Evolutionary conservation across 2,113 vertebrate genomes (phyloP).

Genomic region (Polypterus senegalus): DNA sequence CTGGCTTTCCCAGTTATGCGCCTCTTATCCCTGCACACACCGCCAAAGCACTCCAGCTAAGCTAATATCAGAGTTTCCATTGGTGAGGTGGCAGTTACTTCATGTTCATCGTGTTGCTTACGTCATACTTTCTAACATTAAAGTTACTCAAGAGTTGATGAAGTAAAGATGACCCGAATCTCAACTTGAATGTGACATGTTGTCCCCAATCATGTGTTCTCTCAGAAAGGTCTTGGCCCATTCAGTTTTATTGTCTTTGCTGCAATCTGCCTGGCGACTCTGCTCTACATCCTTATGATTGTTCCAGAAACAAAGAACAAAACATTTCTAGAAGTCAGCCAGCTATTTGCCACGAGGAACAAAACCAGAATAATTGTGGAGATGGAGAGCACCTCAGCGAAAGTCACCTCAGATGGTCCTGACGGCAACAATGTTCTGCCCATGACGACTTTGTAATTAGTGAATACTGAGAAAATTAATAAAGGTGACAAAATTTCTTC

Average conservation of each 20-base stretch:
- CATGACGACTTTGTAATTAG: no score
- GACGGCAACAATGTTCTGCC: no score
- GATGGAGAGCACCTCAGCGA: conserved; percentile 10
- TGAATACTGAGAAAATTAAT: no score
- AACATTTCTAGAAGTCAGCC: conserved; percentile 80
- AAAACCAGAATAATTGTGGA: conserved; percentile 41
- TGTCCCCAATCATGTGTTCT: conserved; percentile 2
- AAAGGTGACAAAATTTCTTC: no score
- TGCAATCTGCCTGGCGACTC: conserved; percentile 56
- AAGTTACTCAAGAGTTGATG: background rate
- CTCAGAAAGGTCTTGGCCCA: conserved; percentile 58
- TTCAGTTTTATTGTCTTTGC: conserved; percentile 79
- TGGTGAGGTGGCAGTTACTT: background rate
- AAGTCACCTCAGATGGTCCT: no score
- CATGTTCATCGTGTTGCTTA: background rate
- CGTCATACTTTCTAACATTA: background rate
- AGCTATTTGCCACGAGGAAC: conserved; percentile 72
- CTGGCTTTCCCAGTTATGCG: no score
- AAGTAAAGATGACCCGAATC: no score
- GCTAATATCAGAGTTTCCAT: no score
- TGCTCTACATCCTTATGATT: conserved; percentile 64
- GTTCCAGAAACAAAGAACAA: conserved; percentile 83
- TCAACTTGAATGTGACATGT: no score
- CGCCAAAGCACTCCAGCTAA: no score
- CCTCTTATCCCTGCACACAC: no score